Evolutionary conservation across 2,797 vertebrate species (phyloP).

Genomic region (Cuniculus paca): DNA sequence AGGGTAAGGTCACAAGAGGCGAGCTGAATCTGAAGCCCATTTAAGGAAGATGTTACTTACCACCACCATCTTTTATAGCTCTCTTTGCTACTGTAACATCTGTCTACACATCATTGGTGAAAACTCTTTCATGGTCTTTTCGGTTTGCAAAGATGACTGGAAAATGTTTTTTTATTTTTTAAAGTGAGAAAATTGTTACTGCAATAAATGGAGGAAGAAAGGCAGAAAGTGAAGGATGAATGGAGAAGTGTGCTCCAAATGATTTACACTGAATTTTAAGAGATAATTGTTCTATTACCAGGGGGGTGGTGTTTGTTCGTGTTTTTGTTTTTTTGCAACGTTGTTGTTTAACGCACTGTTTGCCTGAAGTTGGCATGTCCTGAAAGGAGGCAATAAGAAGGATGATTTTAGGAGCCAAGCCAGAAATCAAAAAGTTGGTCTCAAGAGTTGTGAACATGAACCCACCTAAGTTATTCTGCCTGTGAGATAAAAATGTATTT

Average conservation of each 20-base stretch:
- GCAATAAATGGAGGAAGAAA: not conserved
- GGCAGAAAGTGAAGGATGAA: not conserved
- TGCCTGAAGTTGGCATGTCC: not conserved
- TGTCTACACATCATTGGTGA: not conserved
- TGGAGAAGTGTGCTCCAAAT: not conserved
- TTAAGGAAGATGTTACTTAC: not conserved
- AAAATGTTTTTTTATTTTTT: not conserved
- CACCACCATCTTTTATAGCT: not conserved
- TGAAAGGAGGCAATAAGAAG: not conserved
- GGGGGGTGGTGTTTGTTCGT: too few species aligned
- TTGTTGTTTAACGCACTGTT: not conserved
- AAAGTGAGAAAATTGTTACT: not conserved
- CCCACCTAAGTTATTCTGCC: not conserved
- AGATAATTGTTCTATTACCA: not conserved
- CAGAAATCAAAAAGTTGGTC: not conserved
- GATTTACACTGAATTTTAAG: not conserved
- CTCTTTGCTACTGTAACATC: not conserved
- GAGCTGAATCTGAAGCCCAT: not conserved
- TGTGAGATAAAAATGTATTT: not conserved
- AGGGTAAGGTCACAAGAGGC: not conserved
- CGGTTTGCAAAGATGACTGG: not conserved
- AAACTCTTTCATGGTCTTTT: not conserved
- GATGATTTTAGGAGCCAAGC: not conserved
- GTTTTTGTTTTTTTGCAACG: not conserved
- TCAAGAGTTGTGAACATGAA: not conserved